Evolutionary conservation across 2,888 invertebrate genomes (phyloP).

Genomic region (Morpho deidamia): DNA sequence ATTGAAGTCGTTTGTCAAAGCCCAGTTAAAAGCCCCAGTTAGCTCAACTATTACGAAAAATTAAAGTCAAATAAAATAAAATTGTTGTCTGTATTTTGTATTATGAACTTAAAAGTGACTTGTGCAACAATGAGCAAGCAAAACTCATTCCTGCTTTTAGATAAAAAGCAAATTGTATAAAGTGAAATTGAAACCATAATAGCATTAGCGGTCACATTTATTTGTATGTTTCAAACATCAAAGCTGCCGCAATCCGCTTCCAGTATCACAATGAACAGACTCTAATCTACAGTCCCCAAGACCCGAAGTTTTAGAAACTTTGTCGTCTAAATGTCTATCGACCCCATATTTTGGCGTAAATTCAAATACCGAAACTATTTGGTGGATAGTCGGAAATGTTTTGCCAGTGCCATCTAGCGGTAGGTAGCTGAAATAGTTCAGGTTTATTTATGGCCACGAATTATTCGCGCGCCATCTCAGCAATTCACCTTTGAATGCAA

Average conservation of each 20-base stretch:
- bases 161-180: not conserved
- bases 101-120: too few species aligned
- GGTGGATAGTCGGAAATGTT: slow-evolving; percentile 43
- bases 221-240: slow-evolving; percentile 23
- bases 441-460: slow-evolving; percentile 15
- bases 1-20: not conserved
- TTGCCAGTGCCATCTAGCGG: slow-evolving; percentile 51
- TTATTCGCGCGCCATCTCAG: slow-evolving; percentile 10
- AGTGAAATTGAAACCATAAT: slow-evolving; percentile 3
- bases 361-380: slow-evolving; percentile 43
- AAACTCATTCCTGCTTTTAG: too few species aligned
- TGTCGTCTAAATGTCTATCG: slow-evolving; percentile 30
- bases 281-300: slow-evolving; percentile 49
- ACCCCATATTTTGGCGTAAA: slow-evolving; percentile 52
- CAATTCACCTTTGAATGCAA: not conserved
- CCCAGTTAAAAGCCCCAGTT: not conserved
- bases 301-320: slow-evolving; percentile 34
- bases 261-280: slow-evolving; percentile 24
- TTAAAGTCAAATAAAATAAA: too few species aligned
- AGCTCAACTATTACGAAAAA: too few species aligned
- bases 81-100: too few species aligned
- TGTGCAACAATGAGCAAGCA: too few species aligned
- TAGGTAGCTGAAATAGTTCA: slow-evolving; percentile 36
- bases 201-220: slow-evolving; percentile 1
- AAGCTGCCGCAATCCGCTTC: slow-evolving; percentile 23